Base-by-base conservation (phyloP, 2,113 vertebrate species). In the Puma concolor region DNA sequence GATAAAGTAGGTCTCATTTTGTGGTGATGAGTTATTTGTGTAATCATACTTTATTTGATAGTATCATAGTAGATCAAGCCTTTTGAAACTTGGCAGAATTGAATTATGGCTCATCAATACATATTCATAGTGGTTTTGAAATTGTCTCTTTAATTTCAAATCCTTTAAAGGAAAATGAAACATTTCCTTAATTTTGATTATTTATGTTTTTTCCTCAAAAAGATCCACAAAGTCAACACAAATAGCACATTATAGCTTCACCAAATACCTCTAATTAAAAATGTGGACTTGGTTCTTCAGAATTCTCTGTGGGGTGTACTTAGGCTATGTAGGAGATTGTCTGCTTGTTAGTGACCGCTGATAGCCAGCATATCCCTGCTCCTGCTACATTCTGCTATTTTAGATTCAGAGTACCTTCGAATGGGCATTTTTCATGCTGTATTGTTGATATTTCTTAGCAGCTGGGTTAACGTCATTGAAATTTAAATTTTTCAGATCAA, bases 11-110 rank as follows among this genome's bases (percentile, higher is more conserved):
- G 50, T 52, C 64, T 93, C 69, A 3, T 76, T 29, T 71, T 95
- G 69, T 86, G 13, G 19, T 85, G 33, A 1, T 48, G 85, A 38
- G 48, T 98, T 96, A 1, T 57, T 96, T 72, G 66, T 7, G 23
- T 93, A 81, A 94, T 98, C 57, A 92, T 81, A 29, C 44, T 98
- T 93, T 81, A 79, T 64, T 69, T 97, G 33, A 76, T 21, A 77
- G 7, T 3, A 66, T 31, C 93, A 27, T 63, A 94, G 66, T 93
- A 97, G 92, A 94, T 79, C 11, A 66, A 87, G 25, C 31, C 54
- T 79, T 27, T 15, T 95, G 4, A 76, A 94, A 63, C 82, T 25
- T 4, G 4, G 21, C 33, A 8, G 80, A 80, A 60, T 80, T 95
- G 36, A 60, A 72, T 82, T 60, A 27, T 97, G 54, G 23, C 67